phyloP scores from a whole-genome alignment of 2,113 vertebrate genomes.

The Eublepharis macularius region DNA sequence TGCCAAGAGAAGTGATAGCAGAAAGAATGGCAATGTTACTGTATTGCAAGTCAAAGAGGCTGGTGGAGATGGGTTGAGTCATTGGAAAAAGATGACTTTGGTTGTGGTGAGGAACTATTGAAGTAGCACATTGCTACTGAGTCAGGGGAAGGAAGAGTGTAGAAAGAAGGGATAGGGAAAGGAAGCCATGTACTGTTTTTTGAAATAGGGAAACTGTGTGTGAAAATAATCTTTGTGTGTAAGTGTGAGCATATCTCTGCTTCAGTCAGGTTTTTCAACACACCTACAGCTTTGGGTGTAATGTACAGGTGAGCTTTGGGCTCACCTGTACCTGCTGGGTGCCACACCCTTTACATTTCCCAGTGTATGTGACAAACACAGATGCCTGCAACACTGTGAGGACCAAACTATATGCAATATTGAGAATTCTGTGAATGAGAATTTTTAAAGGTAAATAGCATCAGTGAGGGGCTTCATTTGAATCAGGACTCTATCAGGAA shows the following conservation, averaged over 20 bases:
- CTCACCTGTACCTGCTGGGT: background rate
- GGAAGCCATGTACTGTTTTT: background rate
- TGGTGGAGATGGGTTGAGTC: background rate
- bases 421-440: too few relatives aligned
- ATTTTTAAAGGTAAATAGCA: too few relatives aligned
- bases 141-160: background rate
- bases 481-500: too few relatives aligned
- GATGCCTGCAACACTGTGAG: conserved; percentile 52
- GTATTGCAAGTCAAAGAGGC: background rate
- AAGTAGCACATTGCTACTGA: background rate
- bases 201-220: background rate
- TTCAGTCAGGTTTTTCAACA: background rate
- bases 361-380: background rate
- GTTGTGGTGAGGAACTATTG: background rate
- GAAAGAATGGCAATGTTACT: background rate
- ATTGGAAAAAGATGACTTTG: background rate
- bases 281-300: background rate
- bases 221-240: background rate
- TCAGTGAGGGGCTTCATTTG: too few relatives aligned
- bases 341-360: background rate
- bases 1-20: background rate
- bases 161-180: too few relatives aligned
- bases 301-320: too few relatives aligned
- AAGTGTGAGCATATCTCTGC: background rate
- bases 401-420: background rate